Base-by-base conservation (phyloP, 1,140 invertebrate species). In the Agraylea sexmaculata region DNA sequence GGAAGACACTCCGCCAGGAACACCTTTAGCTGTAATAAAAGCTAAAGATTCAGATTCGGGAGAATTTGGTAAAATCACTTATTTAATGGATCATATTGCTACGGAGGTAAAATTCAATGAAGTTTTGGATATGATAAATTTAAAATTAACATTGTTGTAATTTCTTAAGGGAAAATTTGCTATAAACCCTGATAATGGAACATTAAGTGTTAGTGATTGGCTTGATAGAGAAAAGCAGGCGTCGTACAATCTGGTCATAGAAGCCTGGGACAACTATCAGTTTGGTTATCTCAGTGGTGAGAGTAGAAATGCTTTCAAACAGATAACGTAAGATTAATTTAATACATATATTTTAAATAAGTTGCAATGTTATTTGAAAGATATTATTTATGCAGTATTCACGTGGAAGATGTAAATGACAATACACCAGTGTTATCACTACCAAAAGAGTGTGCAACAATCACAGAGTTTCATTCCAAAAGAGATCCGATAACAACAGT, bases 221-320 rank as follows among this genome's bases (percentile, higher is more conserved):
- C 55, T 94, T n/a, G 86, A 94, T 56, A 70, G 90, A 47, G 88
- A 94, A 65, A 72, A 76, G 0, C 77, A 75, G 47, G 64, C 70
- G 31, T 72, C 65, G 4, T 93, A 89, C 57, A 75, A 80, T 42
- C 62, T 94, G 7, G 81, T 93, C 0, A 79, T 92, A 8, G 87
- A 94, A 62, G 89, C 87, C 1, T 91, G 87, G 84, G 90, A 94
- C 57, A 93, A 93, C 62, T 92, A 91, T 61, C 85, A 91, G 53
- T 91, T 85, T 59, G 87, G 88, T 2, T 89, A 87, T 55, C 71
- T 81, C n/a, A 78, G 78, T 37, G 87, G 86, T 3, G 87, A 93
- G 57, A 90, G 86, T 52, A 70, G 89, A 37, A 91, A 91, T 59
- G 83, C 87, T 11, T 92, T 92, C 53, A 90, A 90, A 62, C 87